Percentiles rank a stretch among this genome's conserved stretches.
phyloP scores from a whole-genome alignment of 1,140 invertebrate genomes.

The Dendrolimus kikuchii region DNA sequence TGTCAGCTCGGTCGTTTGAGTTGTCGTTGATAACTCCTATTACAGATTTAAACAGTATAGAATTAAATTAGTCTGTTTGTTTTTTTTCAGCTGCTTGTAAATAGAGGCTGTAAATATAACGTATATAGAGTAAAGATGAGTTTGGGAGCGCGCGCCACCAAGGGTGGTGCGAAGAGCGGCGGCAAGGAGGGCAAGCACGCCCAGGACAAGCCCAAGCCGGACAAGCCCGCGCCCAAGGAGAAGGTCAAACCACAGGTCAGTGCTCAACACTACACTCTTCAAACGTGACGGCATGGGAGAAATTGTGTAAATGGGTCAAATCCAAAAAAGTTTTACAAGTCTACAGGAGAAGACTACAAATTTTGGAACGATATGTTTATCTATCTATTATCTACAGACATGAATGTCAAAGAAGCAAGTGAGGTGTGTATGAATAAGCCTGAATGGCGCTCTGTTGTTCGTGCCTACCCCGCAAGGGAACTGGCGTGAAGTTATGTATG shows the following conservation, averaged over 20 bases:
- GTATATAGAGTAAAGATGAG: conserved; percentile 68
- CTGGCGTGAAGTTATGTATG: too few species aligned
- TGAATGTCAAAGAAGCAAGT: too few species aligned
- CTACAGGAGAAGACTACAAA: too few species aligned
- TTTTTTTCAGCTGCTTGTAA: conserved; percentile 70
- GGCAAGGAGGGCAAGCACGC: conserved; percentile 48
- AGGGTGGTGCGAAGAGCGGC: conserved; percentile 63
- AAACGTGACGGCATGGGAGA: neutral
- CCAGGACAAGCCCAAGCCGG: conserved; percentile 54
- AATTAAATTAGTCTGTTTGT: conserved; percentile 8
- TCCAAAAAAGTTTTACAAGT: too few species aligned
- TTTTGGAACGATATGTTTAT: too few species aligned
- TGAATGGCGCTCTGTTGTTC: too few species aligned
- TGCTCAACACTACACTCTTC: neutral
- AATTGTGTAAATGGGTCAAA: too few species aligned
- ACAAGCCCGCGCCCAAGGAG: conserved; percentile 65
- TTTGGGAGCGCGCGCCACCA: conserved; percentile 71
- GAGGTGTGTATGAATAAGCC: too few species aligned
- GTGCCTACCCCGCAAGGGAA: too few species aligned
- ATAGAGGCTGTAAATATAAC: conserved; percentile 73
- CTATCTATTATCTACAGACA: too few species aligned
- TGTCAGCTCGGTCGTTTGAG: too few species aligned
- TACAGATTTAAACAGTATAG: neutral
- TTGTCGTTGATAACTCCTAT: neutral
- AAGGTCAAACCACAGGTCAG: conserved; percentile 66